A percentile compares a stretch with the other conserved stretches of the same genome.
These are phyloP conservation scores for Agriopis leucophaearia DNA, from an alignment of 2,888 invertebrate species.

Conservation along the genomic window DNA sequence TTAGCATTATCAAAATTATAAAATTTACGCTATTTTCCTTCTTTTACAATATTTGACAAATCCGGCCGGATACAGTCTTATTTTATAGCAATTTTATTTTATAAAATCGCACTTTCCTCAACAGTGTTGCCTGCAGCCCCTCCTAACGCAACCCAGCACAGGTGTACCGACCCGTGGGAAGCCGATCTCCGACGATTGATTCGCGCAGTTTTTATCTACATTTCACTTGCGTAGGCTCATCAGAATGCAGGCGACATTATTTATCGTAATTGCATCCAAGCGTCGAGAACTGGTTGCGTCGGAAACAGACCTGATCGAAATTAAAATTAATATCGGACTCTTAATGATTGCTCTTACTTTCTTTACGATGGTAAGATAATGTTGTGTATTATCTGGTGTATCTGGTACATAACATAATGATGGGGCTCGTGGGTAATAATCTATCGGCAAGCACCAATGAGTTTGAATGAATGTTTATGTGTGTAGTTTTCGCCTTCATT, in stretches of 20 bases:
- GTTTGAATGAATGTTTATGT: too few species aligned
- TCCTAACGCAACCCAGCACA: conserved; percentile 59
- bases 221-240: conserved; percentile 49
- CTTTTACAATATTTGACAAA: too few species aligned
- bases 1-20: too few species aligned
- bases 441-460: too few species aligned
- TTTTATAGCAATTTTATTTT: neutral
- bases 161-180: conserved; percentile 79
- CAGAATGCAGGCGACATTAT: conserved; percentile 54
- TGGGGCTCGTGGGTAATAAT: too few species aligned
- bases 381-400: neutral
- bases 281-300: conserved; percentile 23
- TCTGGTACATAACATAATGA: neutral
- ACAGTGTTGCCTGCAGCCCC: neutral
- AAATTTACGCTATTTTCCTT: too few species aligned
- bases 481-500: too few species aligned
- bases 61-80: too few species aligned
- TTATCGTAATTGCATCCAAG: conserved; percentile 55
- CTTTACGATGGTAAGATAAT: conserved; percentile 17
- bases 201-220: conserved; percentile 55
- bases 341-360: conserved; percentile 21
- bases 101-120: neutral
- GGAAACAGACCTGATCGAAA: conserved; percentile 36
- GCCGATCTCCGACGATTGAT: conserved; percentile 59
- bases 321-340: conserved; percentile 27